Evolutionary conservation across 35 echinoderm and acorn worm genomes (phyloP).

Genomic region (Heliocidaris tuberculata): DNA sequence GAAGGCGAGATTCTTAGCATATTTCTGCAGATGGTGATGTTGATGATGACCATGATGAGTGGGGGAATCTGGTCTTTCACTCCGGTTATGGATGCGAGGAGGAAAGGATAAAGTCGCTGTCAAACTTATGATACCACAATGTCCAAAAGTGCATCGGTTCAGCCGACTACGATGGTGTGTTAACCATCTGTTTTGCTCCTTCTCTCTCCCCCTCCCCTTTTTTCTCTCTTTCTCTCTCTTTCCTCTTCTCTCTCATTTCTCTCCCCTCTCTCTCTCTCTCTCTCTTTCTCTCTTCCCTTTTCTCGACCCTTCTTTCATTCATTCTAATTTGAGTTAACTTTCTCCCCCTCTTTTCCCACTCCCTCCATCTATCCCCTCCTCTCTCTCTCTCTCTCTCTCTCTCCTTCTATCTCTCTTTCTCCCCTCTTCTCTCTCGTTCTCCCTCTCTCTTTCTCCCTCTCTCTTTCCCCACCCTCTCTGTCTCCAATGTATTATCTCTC

Average conservation of each 20-base stretch:
- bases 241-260: neutral
- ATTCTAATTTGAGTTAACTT: neutral
- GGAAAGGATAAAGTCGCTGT: neutral
- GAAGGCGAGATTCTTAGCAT: slow-evolving; percentile 21
- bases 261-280: neutral
- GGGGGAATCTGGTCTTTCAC: slow-evolving; percentile 19
- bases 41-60: neutral
- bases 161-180: neutral
- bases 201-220: neutral
- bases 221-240: neutral
- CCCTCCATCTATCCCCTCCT: too few species aligned
- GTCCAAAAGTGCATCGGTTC: neutral
- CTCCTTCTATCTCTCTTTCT: too few species aligned
- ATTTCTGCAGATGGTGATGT: slow-evolving; percentile 21
- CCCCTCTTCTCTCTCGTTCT: too few species aligned
- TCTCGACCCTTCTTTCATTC: neutral
- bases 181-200: neutral
- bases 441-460: too few species aligned
- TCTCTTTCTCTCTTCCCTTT: neutral
- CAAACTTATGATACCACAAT: neutral
- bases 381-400: neutral
- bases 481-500: too few species aligned
- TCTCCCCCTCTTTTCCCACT: too few species aligned
- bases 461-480: neutral
- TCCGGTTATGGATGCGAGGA: neutral